Evolutionary conservation across 2,113 vertebrate genomes (phyloP).

Genomic region (Quiscalus mexicanus): DNA sequence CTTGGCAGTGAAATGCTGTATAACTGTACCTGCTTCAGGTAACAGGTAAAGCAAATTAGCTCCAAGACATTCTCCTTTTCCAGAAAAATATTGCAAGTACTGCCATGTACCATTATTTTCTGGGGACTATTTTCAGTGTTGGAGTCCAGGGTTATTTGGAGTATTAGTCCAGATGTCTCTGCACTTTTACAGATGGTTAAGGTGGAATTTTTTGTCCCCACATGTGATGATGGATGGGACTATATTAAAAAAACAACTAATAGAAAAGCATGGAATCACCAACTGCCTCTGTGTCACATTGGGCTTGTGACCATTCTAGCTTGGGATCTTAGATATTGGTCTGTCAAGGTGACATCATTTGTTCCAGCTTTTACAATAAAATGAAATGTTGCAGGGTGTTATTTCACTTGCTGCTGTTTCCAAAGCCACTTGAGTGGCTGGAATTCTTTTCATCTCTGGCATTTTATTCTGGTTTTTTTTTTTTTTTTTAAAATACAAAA

Average conservation of each 20-base stretch:
- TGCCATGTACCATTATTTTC: not conserved
- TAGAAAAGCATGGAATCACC: not conserved
- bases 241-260: not conserved
- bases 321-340: not conserved
- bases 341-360: conserved; percentile 1
- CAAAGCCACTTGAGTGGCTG: not conserved
- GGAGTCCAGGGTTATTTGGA: not conserved
- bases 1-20: not conserved
- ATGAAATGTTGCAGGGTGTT: not conserved
- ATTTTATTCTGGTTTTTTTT: not conserved
- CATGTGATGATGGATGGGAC: not conserved
- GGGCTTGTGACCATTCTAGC: not conserved
- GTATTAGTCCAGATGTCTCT: not conserved
- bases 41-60: not conserved
- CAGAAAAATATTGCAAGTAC: not conserved
- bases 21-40: not conserved
- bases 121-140: not conserved
- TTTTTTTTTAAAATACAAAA: not conserved
- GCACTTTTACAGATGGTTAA: not conserved
- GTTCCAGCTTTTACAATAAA: not conserved
- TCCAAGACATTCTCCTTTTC: not conserved
- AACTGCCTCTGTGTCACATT: not conserved
- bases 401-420: not conserved
- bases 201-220: not conserved
- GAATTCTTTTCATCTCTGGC: not conserved